phyloP scores from a whole-genome alignment of 2,888 invertebrate genomes.

The Periphyllus acericola region DNA sequence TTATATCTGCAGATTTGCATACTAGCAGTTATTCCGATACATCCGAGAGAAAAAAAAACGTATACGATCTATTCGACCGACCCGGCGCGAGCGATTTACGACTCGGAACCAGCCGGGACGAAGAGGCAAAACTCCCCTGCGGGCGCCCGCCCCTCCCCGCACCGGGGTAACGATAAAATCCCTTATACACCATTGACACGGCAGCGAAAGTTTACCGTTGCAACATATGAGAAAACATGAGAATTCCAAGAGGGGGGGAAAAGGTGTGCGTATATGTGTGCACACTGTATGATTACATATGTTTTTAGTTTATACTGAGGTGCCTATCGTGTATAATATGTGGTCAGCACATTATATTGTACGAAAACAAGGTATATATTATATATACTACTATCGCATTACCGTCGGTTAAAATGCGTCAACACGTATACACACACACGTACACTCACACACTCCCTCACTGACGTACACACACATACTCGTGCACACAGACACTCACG shows the following conservation, averaged over 20 bases:
- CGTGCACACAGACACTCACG: no score
- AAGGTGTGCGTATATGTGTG: not conserved
- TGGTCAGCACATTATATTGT: not conserved
- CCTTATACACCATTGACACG: slow-evolving; percentile 20
- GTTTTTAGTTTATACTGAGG: not conserved
- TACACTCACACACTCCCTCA: not conserved
- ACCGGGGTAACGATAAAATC: slow-evolving; percentile 43
- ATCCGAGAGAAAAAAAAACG: slow-evolving; percentile 15
- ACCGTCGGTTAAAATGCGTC: not conserved
- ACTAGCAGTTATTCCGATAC: slow-evolving; percentile 49
- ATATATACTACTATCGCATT: not conserved
- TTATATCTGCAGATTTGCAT: slow-evolving; percentile 59
- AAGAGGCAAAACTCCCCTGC: slow-evolving; percentile 37
- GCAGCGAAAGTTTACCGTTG: slow-evolving; percentile 28
- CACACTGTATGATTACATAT: no score
- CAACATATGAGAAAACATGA: not conserved
- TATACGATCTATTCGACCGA: slow-evolving; percentile 43
- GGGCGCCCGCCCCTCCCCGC: not conserved
- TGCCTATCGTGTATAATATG: not conserved
- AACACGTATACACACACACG: not conserved
- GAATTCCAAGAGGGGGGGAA: not conserved
- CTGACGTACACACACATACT: no score
- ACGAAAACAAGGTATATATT: not conserved
- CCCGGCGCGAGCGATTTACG: slow-evolving; percentile 57
- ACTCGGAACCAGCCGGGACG: slow-evolving; percentile 19